Conservation (phyloP, 2,888 invertebrate genomes). For the Sphaerophoria rueppellii region DNA sequence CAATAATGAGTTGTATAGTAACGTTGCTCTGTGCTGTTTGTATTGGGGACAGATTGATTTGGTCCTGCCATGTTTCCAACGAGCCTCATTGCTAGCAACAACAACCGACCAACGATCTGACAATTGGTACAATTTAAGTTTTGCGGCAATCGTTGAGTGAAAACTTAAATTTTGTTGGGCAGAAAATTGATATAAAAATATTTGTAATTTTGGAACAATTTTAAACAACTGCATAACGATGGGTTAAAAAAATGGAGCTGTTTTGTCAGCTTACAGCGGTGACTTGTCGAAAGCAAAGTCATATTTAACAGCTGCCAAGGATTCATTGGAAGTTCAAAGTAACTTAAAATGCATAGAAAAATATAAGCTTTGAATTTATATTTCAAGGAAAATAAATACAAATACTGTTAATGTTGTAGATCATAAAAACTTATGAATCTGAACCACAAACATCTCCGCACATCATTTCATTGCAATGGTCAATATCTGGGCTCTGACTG, state of each 20-base stretch:
- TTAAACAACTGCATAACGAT: slow-evolving; percentile 89
- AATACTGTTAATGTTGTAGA: background rate
- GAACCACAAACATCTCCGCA: background rate
- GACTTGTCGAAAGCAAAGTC: slow-evolving; percentile 87
- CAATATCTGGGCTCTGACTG: too few relatives aligned
- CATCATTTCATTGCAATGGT: background rate
- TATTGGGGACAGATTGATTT: slow-evolving; percentile 98
- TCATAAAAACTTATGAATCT: background rate
- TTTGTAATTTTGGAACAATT: background rate
- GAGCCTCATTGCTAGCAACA: slow-evolving; percentile 91
- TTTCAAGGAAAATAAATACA: too few relatives aligned
- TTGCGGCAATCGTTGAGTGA: slow-evolving; percentile 91
- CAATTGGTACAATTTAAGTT: slow-evolving; percentile 98
- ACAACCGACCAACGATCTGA: slow-evolving; percentile 91
- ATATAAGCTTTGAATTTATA: slow-evolving; percentile 77
- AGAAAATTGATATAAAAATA: too few relatives aligned
- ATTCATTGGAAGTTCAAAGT: slow-evolving; percentile 80
- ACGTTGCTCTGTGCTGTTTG: slow-evolving; percentile 96
- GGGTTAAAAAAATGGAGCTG: slow-evolving; percentile 89
- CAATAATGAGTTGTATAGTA: slow-evolving; percentile 94
- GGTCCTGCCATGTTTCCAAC: slow-evolving; percentile 95
- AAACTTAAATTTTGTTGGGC: too few relatives aligned
- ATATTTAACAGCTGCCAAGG: slow-evolving; percentile 85
- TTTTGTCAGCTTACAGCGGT: slow-evolving; percentile 83
- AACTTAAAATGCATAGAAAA: slow-evolving; percentile 82